Percentiles rank a stretch among this genome's conserved stretches.
These are phyloP conservation scores for Sycophila texana DNA, from an alignment of 2,888 invertebrate species.

Conservation along the genomic window DNA sequence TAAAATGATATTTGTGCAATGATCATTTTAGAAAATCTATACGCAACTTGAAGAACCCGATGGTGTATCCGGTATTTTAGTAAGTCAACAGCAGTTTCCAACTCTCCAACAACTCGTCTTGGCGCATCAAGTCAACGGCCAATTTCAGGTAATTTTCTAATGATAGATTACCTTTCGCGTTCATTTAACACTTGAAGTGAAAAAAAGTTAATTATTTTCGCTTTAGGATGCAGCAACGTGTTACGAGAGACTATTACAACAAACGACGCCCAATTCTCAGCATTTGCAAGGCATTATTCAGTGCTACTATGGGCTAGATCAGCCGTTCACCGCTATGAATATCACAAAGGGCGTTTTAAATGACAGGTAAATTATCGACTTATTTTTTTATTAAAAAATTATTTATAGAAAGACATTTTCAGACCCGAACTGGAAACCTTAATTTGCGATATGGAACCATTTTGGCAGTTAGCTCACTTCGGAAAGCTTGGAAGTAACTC, in stretches of 20 bases:
- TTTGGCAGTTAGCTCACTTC: conserved; percentile 92
- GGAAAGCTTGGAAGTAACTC: conserved; percentile 82
- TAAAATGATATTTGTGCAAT: conserved; percentile 16
- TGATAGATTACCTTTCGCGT: too few species aligned
- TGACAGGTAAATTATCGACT: conserved; percentile 72
- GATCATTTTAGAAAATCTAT: conserved; percentile 83
- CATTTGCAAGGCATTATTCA: conserved; percentile 85
- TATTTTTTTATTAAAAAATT: not conserved
- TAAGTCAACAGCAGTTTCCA: conserved; percentile 85
- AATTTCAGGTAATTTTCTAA: conserved; percentile 78
- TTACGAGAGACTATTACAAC: conserved; percentile 88
- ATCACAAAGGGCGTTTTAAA: conserved; percentile 84
- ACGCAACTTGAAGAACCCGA: conserved; percentile 93
- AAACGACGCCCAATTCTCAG: conserved; percentile 73
- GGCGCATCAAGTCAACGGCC: conserved; percentile 89
- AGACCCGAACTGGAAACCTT: conserved; percentile 79
- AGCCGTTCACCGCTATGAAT: conserved; percentile 89
- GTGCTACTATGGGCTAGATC: conserved; percentile 90
- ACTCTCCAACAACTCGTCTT: conserved; percentile 89
- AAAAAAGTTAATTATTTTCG: conserved; percentile 53
- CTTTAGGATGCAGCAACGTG: conserved; percentile 87
- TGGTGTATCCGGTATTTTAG: conserved; percentile 87
- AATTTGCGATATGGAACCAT: conserved; percentile 85
- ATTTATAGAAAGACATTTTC: conserved; percentile 11
- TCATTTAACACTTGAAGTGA: too few species aligned